Base-by-base conservation (phyloP, 1,140 invertebrate species). In the Oedothorax gibbosus region DNA sequence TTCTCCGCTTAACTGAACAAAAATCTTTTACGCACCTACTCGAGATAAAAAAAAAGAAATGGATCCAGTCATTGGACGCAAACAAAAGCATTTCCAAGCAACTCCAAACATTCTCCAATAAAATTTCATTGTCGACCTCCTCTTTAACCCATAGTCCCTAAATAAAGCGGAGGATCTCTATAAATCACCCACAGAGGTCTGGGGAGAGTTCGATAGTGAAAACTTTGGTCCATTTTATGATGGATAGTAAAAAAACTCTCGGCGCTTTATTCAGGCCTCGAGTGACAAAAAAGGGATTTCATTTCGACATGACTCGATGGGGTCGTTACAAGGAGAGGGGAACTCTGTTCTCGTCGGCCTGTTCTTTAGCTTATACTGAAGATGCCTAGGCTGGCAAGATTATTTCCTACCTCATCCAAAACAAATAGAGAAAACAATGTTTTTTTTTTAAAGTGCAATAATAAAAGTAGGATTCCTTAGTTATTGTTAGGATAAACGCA, bases 271-370 rank as follows among this genome's bases (percentile, higher is more conserved):
- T 79, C 68, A 79, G 21, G 77, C 60, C 68, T 56, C 21, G 56
- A 49, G 76, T 35, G 35, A 51, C 35, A 76, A 78, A 78, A 54
- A 68, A 79, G 56, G 54, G 53, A 79, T 79, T 79, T 79, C 60
- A 78, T 78, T 76, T 76, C 11, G 18, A 20, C 56, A 21, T 60
- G 64, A 49, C 35, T 64, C 35, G 20, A 78, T 20, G 75, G 53
- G 53, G 57, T 21, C 21, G 35, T 78, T 60, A 78, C 54, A 49
- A 64, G 49, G 18, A 78, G 12, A 9, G 35, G 50, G 56, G 73
- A 62, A 49, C 35, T 35, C 1, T 2, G 35, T 35, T 35, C 35
- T 35, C 35, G 35, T 35, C 35, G 35, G 35, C 35, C 35, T 35
- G 35, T 35, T 35, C 35, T 5, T 35, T 35, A 2, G 35, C 35